Base-by-base conservation (phyloP, 2,888 invertebrate species). In the Exocentrus adspersus region DNA sequence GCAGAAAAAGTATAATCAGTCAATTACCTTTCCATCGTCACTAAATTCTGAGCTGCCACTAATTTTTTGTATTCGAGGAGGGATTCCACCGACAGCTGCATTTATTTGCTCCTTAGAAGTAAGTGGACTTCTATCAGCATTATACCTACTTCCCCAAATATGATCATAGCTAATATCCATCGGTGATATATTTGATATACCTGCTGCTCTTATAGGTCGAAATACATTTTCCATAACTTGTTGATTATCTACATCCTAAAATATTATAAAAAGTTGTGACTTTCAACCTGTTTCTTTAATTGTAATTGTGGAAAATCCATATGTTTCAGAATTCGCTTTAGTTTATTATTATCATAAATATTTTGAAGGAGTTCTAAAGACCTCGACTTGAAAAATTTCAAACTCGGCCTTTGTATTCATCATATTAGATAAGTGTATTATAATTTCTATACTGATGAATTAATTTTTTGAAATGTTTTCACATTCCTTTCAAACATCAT, bases 361-460 rank as follows among this genome's bases (percentile, higher is more conserved):
- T 56, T 48, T 32, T 46, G 52, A 50, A 67, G 67, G 64, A 67
- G 59, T 32, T 59, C 62, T 48, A 20, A 41, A 43, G 50, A 67
- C 42, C 69, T 69, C 69, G 14, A 71, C 69, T 69, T 56, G 41
- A 24, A 21, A 57, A 54, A 14, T 54, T 64, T 81, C 79, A 80
- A 75, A 80, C 77, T 81, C 81, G 81, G 81, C 81, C 79, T 74
- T 72, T 77, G 62, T 75, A 64, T 67, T 78, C 79, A 80, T 79
- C 79, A 79, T 71, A 12, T 42, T 1, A 21, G 37, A 30, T n/a
- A 30, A 32, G 1, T 24, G 7, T 24, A 24, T 24, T n/a, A n/a
- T n/a, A n/a, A n/a, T n/a, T n/a, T n/a, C n/a, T n/a, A n/a, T n/a
- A n/a, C n/a, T n/a, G n/a, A n/a, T n/a, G n/a, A n/a, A n/a, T n/a